Evolutionary conservation across 2,797 vertebrate species (phyloP), one percentile per base, ranked within the genome.

Genomic region (Petrocephalus sullivani): DNA sequence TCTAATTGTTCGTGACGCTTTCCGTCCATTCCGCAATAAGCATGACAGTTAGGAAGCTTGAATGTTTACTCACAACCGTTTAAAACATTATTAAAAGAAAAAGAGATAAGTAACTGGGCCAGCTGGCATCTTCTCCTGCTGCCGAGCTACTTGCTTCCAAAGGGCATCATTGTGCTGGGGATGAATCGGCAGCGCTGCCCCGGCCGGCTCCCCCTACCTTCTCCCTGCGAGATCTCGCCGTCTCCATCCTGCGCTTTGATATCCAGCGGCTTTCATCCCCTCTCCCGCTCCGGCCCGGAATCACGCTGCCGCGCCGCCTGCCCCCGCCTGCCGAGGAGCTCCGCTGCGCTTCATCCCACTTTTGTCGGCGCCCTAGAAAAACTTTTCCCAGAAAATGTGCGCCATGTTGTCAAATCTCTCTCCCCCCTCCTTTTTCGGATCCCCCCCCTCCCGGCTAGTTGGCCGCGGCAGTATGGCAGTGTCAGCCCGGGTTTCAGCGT

Each of bases 321-420:
- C 81, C 81, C 81, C 81, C 53, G 53, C 14, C 41, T 85, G 10
- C 41, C 2, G n/a, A 53, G 12, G 12, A 7, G 83, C 83, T 16
- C 14, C 67, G 58, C 33, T 64, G 46, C 87, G n/a, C 14, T 61
- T 53, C 86, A 51, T 16, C 8, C 49, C 12, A 41, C 46, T 49
- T 84, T 64, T 83, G 58, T 61, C 49, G 23, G 57, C 33, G 67
- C 75, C 67, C 56, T 28, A 89, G 64, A 71, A 83, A 90, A 90
- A 93, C 88, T 94, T 89, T 91, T 91, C 53, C 91, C 92, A 23
- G 87, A 91, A 90, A 89, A 89, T 91, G 89, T 92, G 93, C 96
- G 95, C 96, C 95, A 95, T 96, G 95, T 96, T 96, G 95, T 95
- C 94, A 95, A 94, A 94, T 90, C 23, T 57, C 23, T 57, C 84